These are phyloP conservation scores for Esox masquinongy DNA, from an alignment of 2,797 vertebrate genomes.

Conservation along the genomic window DNA sequence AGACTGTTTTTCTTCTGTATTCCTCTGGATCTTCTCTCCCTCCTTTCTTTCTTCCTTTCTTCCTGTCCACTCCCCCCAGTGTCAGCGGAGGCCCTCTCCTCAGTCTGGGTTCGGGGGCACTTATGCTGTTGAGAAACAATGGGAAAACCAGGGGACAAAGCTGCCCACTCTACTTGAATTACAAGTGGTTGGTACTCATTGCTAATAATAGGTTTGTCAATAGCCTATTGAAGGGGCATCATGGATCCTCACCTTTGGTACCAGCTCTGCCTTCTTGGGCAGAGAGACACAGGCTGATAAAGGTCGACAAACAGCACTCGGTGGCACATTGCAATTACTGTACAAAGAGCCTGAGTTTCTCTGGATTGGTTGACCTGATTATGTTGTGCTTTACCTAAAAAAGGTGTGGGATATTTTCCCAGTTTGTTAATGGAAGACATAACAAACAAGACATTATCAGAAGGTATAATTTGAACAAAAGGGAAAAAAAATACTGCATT, in stretches of 20 bases:
- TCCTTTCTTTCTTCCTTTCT: conserved; percentile 40
- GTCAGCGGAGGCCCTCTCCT: conserved; percentile 45
- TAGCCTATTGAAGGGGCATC: conserved; percentile 63
- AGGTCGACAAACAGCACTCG: not conserved
- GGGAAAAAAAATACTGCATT: too few relatives aligned
- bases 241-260: not conserved
- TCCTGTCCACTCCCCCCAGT: conserved; percentile 43
- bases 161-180: conserved; percentile 63
- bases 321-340: conserved; percentile 36
- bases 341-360: conserved; percentile 11
- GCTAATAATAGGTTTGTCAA: conserved; percentile 69
- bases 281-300: not conserved
- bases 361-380: conserved; percentile 29
- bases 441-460: not conserved
- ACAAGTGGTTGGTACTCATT: conserved; percentile 70
- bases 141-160: conserved; percentile 46
- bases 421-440: conserved; percentile 8
- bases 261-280: conserved; percentile 11
- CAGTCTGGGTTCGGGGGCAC: conserved; percentile 46
- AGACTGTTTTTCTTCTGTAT: conserved; percentile 51
- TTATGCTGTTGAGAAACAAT: conserved; percentile 49
- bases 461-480: not conserved
- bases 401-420: not conserved
- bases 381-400: conserved; percentile 36
- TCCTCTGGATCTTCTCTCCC: conserved; percentile 18